These are phyloP conservation scores for Sinonovacula constricta DNA, from an alignment of 1,140 invertebrate genomes.

Conservation along the genomic window DNA sequence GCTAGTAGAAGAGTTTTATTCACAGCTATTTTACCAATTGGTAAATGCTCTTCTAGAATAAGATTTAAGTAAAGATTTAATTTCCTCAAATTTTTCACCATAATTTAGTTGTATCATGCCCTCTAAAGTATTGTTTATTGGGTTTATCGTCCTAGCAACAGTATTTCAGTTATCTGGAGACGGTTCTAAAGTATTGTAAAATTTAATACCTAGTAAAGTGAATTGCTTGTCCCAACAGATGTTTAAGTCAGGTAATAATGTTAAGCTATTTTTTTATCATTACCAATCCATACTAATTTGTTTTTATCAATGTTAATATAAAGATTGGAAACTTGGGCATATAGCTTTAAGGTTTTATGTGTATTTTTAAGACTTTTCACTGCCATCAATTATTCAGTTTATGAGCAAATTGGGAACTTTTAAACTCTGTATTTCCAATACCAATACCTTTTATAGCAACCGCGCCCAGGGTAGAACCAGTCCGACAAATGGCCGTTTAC, in stretches of 20 bases:
- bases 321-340: neutral
- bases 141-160: no score
- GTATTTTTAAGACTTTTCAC: neutral
- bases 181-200: no score
- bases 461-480: neutral
- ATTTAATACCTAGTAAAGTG: no score
- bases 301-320: neutral
- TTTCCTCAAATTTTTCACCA: no score
- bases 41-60: no score
- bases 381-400: neutral
- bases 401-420: neutral
- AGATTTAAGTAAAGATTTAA: no score
- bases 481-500: neutral
- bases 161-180: no score
- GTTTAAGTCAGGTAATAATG: neutral
- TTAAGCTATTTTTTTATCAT: neutral
- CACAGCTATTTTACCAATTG: no score
- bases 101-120: no score
- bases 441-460: neutral
- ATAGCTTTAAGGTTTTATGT: neutral
- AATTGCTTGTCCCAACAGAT: neutral
- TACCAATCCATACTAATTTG: neutral
- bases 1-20: no score
- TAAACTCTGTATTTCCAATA: neutral
- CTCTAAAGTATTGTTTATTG: no score